Evolutionary conservation across 2,797 vertebrate species (phyloP).

Genomic region (Streptopelia turtur): DNA sequence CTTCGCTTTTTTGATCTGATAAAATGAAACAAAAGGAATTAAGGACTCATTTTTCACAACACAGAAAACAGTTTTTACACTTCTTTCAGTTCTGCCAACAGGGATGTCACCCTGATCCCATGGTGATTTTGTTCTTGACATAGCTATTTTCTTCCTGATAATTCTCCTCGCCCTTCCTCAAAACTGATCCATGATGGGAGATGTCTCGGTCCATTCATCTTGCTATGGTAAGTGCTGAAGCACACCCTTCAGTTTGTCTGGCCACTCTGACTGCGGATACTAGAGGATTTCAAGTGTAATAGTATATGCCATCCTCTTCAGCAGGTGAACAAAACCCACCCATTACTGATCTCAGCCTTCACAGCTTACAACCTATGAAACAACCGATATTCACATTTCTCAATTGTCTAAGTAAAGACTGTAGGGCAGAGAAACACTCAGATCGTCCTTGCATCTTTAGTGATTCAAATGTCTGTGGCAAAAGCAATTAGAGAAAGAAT

Average conservation of each 20-base stretch:
- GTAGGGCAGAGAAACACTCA: background rate
- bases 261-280: background rate
- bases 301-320: background rate
- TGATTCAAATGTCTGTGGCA: background rate
- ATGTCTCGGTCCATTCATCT: background rate
- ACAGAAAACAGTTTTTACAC: background rate
- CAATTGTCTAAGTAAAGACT: background rate
- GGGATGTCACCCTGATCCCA: background rate
- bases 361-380: background rate
- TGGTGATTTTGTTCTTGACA: background rate
- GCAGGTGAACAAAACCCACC: background rate
- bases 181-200: background rate
- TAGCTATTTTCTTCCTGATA: background rate
- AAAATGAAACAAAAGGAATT: slow-evolving; percentile 3
- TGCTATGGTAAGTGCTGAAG: background rate
- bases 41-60: background rate
- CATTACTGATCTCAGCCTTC: background rate
- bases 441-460: background rate
- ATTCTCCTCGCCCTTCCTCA: background rate
- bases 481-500: background rate
- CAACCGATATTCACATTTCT: background rate
- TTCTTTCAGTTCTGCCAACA: background rate
- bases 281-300: background rate
- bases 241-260: background rate
- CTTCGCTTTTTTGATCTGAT: background rate